These are phyloP conservation scores for Schizothorax lantsangensis DNA, from an alignment of 2,797 vertebrate genomes.

Conservation along the genomic window DNA sequence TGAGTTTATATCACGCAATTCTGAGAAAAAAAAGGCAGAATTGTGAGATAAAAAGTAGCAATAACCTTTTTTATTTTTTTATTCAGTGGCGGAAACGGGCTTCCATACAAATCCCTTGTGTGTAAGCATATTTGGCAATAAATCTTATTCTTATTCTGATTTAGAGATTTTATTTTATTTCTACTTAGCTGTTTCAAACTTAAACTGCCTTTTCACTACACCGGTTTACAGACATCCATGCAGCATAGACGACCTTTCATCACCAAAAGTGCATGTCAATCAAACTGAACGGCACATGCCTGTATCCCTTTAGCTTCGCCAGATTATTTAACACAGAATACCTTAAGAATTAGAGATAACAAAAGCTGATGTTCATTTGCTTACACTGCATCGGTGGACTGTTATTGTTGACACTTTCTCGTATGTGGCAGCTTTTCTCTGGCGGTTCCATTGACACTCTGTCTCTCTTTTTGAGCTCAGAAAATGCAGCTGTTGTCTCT, in stretches of 20 bases:
- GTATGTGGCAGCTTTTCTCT: conserved; percentile 2
- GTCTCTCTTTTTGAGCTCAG: conserved; percentile 38
- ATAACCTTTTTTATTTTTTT: too few relatives aligned
- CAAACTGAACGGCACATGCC: not conserved
- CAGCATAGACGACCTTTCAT: not conserved
- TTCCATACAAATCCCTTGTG: not conserved
- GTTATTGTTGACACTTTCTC: conserved; percentile 3
- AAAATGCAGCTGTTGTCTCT: conserved; percentile 61
- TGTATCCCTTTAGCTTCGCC: not conserved
- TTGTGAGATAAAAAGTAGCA: too few relatives aligned
- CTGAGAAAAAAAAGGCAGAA: too few relatives aligned
- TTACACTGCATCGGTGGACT: not conserved
- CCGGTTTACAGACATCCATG: conserved; percentile 6
- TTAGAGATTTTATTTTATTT: not conserved
- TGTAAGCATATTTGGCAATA: not conserved
- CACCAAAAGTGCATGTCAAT: conserved; percentile 25
- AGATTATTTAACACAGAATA: not conserved
- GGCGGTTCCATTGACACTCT: not conserved
- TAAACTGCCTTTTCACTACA: not conserved
- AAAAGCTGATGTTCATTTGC: not conserved
- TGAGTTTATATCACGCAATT: too few relatives aligned
- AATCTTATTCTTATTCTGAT: not conserved
- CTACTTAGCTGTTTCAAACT: not conserved
- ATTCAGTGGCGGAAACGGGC: too few relatives aligned
- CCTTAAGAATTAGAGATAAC: not conserved